A percentile compares a stretch with the other conserved stretches of the same genome.
Evolutionary conservation across 2,888 invertebrate genomes (phyloP).

Genomic region (Nomada lathburiana): DNA sequence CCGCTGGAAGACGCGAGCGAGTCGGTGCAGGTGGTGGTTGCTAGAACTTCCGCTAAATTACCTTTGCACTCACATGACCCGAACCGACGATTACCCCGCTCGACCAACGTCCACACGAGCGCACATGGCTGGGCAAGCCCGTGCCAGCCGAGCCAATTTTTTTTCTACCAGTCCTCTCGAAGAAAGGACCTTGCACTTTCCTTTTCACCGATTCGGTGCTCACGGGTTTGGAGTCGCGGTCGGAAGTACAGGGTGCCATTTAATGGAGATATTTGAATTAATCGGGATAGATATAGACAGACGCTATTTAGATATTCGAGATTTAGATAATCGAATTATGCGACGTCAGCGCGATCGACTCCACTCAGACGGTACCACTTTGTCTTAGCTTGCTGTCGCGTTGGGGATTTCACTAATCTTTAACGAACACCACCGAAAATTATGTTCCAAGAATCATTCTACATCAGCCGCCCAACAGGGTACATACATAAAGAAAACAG

Average conservation of each 20-base stretch:
- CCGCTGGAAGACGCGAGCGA: constrained; percentile 37
- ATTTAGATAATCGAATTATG: not conserved
- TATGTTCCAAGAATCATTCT: too few species aligned
- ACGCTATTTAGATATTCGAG: too few species aligned
- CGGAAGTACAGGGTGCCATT: too few species aligned
- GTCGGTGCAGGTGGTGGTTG: constrained; percentile 43
- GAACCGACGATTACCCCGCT: constrained; percentile 21
- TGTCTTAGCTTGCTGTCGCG: not conserved
- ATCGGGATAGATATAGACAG: too few species aligned
- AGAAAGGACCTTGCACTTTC: not conserved
- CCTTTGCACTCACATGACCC: constrained; percentile 56
- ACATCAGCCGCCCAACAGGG: too few species aligned
- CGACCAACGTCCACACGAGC: constrained; percentile 6
- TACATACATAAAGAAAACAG: too few species aligned
- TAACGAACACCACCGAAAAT: not conserved
- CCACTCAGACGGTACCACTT: not conserved
- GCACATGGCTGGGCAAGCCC: constrained; percentile 11
- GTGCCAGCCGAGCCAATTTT: not conserved
- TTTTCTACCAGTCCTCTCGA: not conserved
- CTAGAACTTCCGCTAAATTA: constrained; percentile 66
- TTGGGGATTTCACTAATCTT: not conserved
- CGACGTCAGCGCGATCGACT: not conserved
- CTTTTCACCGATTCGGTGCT: too few species aligned
- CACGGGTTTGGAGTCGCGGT: too few species aligned
- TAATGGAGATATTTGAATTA: too few species aligned